Evolutionary conservation across 2,113 vertebrate genomes (phyloP), one percentile per base, ranked within the genome.

Genomic region (Elanus axillaris): DNA sequence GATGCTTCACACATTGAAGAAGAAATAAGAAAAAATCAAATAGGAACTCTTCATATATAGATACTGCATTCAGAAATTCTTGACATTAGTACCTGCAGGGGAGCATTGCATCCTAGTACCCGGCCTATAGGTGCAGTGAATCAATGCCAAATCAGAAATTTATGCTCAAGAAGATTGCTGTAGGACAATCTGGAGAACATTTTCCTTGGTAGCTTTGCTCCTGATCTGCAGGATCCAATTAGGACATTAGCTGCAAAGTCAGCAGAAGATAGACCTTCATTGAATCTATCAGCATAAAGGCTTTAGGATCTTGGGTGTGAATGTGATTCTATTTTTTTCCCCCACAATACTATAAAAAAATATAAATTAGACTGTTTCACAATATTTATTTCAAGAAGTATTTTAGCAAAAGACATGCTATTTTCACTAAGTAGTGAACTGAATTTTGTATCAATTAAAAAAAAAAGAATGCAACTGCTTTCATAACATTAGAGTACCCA

Each of bases 71-170:
- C 40, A 67, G 64, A 53, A 63, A 84, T 48, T 47, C 36, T 48
- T 77, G 16, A 32, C 17, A 22, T 32, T 32, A 48, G 63, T 22
- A 60, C 36, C 56, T 53, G 22, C 27, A 60, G 34, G 22, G 17
- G 11, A 87, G 16, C 34, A 63, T 1, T 50, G 40, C 55, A 60
- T 45, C 23, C 32, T 31, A 31, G 12, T 23, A n/a, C 12, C 8
- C 9, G 34, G 19, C 31, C 34, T 53, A 16, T 2, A 36, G 38
- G 13, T 47, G 17, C 0, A 0, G 36, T 42, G 34, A 71, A 52
- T 32, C 47, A 32, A 47, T 13, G 27, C 3, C 42, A 53, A 53
- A 42, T 8, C 19, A 90, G 43, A 85, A 86, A 32, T 66, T 11
- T 32, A 68, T 53, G 58, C 50, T 74, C 16, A 42, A 50, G 6